Percentiles rank a stretch among this genome's conserved stretches.
Evolutionary conservation across 1,140 invertebrate genomes (phyloP).

Genomic region (Lithobius niger): DNA sequence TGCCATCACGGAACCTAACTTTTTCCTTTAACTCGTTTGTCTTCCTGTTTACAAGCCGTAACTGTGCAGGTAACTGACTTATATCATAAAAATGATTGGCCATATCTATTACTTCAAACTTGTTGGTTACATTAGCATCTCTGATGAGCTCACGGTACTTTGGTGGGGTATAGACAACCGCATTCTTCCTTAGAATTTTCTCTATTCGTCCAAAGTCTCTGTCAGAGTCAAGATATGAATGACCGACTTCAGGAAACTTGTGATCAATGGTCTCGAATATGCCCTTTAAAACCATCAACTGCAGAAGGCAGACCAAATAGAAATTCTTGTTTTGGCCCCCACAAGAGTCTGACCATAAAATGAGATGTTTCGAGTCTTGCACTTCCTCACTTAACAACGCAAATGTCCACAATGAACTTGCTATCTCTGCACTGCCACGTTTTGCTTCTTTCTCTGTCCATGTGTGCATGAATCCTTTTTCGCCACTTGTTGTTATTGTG

Average conservation of each 20-base stretch:
- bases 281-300: slow-evolving; percentile 4
- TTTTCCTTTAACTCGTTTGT: not conserved
- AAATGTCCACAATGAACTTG: slow-evolving; percentile 24
- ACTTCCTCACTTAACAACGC: slow-evolving; percentile 5
- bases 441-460: slow-evolving; percentile 25
- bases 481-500: slow-evolving; percentile 17
- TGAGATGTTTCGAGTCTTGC: slow-evolving; percentile 17
- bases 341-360: slow-evolving; percentile 27
- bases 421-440: slow-evolving; percentile 23
- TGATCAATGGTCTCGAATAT: slow-evolving; percentile 21
- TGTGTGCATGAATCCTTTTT: slow-evolving; percentile 24
- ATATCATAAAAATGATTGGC: not conserved
- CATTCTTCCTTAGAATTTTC: not conserved
- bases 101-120: not conserved
- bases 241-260: slow-evolving; percentile 20
- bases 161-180: not conserved
- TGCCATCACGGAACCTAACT: not conserved
- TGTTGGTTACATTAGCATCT: not conserved
- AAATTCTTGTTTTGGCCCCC: slow-evolving; percentile 23
- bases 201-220: not conserved
- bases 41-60: not conserved
- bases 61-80: not conserved
- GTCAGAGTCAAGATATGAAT: slow-evolving; percentile 2
- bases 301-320: slow-evolving; percentile 17
- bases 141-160: not conserved